Percentiles rank a stretch among this genome's conserved stretches.
These are phyloP conservation scores for Tanypteryx hageni DNA, from an alignment of 2,888 invertebrate genomes.

Conservation along the genomic window DNA sequence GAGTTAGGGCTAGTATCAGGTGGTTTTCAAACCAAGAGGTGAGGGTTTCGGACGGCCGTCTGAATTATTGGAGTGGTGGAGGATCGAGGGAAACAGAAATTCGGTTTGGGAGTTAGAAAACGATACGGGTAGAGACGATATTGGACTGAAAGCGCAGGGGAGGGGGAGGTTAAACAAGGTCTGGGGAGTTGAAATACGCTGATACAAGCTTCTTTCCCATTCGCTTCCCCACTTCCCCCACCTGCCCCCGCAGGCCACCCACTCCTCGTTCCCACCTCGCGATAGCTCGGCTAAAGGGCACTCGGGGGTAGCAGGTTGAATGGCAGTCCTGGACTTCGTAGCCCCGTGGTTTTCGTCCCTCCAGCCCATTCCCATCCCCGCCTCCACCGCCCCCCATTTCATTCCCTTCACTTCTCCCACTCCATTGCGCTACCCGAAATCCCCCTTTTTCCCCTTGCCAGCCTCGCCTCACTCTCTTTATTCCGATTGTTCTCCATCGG, in stretches of 20 bases:
- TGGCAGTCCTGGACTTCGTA: not conserved
- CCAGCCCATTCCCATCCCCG: not conserved
- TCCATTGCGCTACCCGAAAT: not conserved
- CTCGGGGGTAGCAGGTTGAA: constrained; percentile 28
- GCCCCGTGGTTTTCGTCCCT: not conserved
- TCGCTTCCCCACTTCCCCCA: too few species aligned
- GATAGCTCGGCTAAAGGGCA: not conserved
- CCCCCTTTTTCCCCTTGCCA: not conserved
- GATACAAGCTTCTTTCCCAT: not conserved
- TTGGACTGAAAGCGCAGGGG: constrained; percentile 2
- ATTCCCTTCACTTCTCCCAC: too few species aligned
- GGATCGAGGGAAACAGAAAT: constrained; percentile 26
- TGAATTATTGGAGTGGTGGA: constrained; percentile 21
- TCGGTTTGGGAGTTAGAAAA: constrained; percentile 56
- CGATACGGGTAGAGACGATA: constrained; percentile 36
- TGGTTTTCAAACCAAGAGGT: not conserved
- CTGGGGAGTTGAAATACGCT: constrained; percentile 1
- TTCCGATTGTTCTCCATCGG: constrained; percentile 35
- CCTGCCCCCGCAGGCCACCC: not conserved
- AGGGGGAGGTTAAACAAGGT: not conserved
- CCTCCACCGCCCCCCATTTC: not conserved
- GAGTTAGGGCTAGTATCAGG: not conserved
- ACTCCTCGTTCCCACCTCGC: not conserved
- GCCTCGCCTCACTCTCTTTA: not conserved
- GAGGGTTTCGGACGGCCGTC: not conserved